These are phyloP conservation scores for Calephelis nemesis DNA, from an alignment of 1,140 invertebrate species.

Conservation along the genomic window DNA sequence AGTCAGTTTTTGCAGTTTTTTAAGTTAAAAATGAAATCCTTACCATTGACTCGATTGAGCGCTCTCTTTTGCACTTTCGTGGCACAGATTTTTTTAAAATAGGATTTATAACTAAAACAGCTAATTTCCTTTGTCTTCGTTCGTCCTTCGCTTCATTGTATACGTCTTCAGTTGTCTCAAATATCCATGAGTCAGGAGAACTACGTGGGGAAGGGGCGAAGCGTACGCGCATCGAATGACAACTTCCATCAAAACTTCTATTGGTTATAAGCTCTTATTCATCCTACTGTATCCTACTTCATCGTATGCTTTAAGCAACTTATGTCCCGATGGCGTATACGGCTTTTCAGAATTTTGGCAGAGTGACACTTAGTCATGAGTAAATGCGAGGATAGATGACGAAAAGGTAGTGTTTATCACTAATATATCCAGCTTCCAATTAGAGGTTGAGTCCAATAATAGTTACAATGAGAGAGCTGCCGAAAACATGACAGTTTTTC, in stretches of 20 bases:
- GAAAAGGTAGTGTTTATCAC: too few species aligned
- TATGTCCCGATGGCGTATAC: too few species aligned
- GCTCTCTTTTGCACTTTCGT: constrained; percentile 16
- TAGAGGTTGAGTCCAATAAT: too few species aligned
- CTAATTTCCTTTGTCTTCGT: constrained; percentile 30
- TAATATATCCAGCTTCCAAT: too few species aligned
- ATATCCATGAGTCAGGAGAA: constrained; percentile 36
- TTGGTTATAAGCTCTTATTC: background rate
- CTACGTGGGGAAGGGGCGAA: constrained; percentile 54
- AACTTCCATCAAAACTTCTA: background rate
- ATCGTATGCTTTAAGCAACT: too few species aligned
- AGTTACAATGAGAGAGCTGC: too few species aligned
- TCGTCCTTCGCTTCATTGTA: constrained; percentile 27
- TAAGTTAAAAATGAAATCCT: background rate
- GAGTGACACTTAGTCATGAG: too few species aligned
- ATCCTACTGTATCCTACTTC: background rate
- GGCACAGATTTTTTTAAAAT: constrained; percentile 42
- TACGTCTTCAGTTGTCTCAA: constrained; percentile 18
- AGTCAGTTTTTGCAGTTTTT: too few species aligned
- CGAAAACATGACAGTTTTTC: too few species aligned
- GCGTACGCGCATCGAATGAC: constrained; percentile 51
- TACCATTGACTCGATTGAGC: constrained; percentile 8
- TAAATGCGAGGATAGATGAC: too few species aligned
- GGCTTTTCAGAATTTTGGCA: too few species aligned
- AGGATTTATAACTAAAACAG: constrained; percentile 25